These are phyloP conservation scores for Mya arenaria DNA, from an alignment of 1,140 invertebrate species.

Conservation along the genomic window DNA sequence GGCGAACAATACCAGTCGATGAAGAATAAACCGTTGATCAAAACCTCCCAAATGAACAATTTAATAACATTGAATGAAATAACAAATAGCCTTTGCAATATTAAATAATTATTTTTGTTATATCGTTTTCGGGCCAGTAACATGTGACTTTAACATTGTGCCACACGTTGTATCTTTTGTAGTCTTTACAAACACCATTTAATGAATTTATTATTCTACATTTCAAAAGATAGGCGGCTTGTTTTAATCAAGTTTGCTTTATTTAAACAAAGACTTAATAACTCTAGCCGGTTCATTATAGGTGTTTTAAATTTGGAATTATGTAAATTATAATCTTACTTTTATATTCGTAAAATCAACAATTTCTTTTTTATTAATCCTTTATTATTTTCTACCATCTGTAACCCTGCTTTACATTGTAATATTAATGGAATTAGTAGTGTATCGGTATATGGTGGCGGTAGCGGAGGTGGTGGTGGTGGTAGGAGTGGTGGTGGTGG, in stretches of 20 bases:
- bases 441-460: background rate
- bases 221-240: background rate
- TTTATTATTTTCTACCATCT: background rate
- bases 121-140: background rate
- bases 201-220: background rate
- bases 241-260: background rate
- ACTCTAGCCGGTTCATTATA: background rate
- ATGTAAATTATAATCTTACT: too few species aligned
- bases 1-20: background rate
- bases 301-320: too few species aligned
- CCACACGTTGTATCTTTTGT: background rate
- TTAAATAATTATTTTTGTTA: slow-evolving; percentile 6
- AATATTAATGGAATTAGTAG: background rate
- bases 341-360: too few species aligned
- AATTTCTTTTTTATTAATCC: background rate
- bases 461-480: background rate
- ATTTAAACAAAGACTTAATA: background rate
- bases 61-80: slow-evolving; percentile 2
- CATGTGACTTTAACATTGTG: background rate
- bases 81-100: background rate
- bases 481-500: background rate
- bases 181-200: background rate
- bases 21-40: background rate
- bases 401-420: background rate
- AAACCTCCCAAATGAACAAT: background rate